These are phyloP conservation scores for Cardiocondyla obscurior DNA, from an alignment of 1,140 invertebrate genomes.

Conservation along the genomic window DNA sequence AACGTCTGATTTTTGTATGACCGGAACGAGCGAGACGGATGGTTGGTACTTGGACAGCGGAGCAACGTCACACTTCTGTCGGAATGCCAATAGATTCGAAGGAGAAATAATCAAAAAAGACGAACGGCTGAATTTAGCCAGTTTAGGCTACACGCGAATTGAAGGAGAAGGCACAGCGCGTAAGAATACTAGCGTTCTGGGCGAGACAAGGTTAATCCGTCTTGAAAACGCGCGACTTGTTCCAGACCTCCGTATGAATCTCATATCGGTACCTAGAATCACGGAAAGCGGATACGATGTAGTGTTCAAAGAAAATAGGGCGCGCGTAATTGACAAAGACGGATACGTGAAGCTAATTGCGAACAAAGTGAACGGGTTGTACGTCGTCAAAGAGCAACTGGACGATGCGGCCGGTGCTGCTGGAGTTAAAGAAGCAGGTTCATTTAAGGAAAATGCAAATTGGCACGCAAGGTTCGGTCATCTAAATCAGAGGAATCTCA, in stretches of 20 bases:
- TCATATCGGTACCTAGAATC: neutral
- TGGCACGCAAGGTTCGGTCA: neutral
- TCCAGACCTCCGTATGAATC: neutral
- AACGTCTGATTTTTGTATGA: no score
- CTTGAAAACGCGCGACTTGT: neutral
- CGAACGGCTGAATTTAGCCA: neutral
- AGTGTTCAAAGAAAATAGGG: neutral
- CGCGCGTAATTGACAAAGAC: neutral
- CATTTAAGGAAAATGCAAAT: neutral
- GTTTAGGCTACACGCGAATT: neutral
- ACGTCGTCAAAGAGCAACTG: neutral
- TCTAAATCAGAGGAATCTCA: neutral
- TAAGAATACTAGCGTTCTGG: neutral
- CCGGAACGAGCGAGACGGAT: no score
- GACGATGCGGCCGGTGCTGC: neutral
- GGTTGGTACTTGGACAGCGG: no score
- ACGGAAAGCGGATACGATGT: neutral
- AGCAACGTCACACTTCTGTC: neutral
- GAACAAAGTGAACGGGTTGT: neutral
- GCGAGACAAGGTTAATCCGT: neutral
- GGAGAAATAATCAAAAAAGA: neutral
- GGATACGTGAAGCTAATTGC: neutral
- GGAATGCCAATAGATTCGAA: neutral
- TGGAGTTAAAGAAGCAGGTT: neutral
- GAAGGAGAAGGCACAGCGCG: neutral